phyloP scores from a whole-genome alignment of 2,888 invertebrate species.

The Rotaria sp. region DNA sequence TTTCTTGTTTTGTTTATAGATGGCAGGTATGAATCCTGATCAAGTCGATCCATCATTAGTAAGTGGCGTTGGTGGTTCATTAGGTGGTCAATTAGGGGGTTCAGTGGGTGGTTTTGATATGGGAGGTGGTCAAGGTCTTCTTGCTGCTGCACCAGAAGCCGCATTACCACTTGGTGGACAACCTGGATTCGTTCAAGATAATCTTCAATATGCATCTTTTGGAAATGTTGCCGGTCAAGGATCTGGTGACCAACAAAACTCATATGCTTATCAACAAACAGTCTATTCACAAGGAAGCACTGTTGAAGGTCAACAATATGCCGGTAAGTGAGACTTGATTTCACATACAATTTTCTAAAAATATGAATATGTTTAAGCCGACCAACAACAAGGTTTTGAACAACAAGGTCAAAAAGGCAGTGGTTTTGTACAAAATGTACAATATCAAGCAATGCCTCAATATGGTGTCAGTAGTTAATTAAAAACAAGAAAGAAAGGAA shows the following conservation, averaged over 20 bases:
- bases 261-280: not conserved
- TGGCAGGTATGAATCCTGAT: not conserved
- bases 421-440: conserved; percentile 7
- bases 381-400: not conserved
- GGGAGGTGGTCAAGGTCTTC: conserved; percentile 9
- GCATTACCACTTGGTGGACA: not conserved
- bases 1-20: not conserved
- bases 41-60: not conserved
- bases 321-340: not conserved
- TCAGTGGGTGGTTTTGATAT: not conserved
- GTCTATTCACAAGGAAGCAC: not conserved
- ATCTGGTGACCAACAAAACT: not conserved
- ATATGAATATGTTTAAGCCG: not conserved
- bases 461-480: not conserved
- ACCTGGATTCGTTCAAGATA: not conserved
- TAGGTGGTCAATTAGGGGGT: no score
- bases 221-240: not conserved
- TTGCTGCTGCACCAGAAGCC: not conserved
- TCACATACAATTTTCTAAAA: not conserved
- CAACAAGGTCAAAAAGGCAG: not conserved
- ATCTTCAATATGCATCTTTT: not conserved
- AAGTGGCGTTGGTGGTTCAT: not conserved
- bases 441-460: conserved; percentile 9
- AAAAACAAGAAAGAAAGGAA: not conserved
- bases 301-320: conserved; percentile 17